phyloP scores from a whole-genome alignment of 2,888 invertebrate species.

The Malthinus seriepunctatus region DNA sequence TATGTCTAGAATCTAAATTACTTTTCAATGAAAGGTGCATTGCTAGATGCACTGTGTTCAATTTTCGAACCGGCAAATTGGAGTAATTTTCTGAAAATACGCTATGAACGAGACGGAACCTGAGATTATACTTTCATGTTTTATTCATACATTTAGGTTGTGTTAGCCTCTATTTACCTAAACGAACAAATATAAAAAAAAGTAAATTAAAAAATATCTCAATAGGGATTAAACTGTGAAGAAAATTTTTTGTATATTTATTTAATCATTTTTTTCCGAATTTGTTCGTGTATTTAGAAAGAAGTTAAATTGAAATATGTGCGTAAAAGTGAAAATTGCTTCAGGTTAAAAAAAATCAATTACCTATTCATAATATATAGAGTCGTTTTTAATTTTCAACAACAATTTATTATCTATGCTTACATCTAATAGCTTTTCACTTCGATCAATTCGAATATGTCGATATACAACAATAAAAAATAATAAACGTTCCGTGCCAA shows the following conservation, averaged over 20 bases:
- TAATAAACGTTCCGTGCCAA: slow-evolving; percentile 25
- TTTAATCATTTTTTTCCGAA: no score
- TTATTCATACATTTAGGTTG: slow-evolving; percentile 8
- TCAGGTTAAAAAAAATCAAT: no score
- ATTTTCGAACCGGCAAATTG: slow-evolving; percentile 16
- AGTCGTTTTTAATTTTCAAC: no score
- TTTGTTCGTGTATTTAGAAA: no score
- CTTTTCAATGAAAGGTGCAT: slow-evolving; percentile 4
- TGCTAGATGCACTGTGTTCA: slow-evolving; percentile 13
- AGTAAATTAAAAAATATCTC: slow-evolving; percentile 6
- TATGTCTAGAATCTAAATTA: slow-evolving; percentile 16
- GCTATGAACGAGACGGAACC: slow-evolving; percentile 8
- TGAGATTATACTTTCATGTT: slow-evolving; percentile 12
- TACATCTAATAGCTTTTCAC: no score
- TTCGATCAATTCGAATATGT: no score
- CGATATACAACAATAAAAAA: slow-evolving; percentile 8
- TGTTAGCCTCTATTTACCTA: slow-evolving; percentile 1
- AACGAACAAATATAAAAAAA: slow-evolving; percentile 4
- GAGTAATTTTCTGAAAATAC: slow-evolving; percentile 19
- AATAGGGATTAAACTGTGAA: slow-evolving; percentile 5
- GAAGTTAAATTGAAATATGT: no score
- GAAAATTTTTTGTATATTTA: slow-evolving; percentile 4
- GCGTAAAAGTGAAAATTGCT: no score
- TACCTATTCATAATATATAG: no score
- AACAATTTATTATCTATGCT: no score